Evolutionary conservation across 2,888 invertebrate genomes (phyloP).

Genomic region (Epistrophe grossulariae): DNA sequence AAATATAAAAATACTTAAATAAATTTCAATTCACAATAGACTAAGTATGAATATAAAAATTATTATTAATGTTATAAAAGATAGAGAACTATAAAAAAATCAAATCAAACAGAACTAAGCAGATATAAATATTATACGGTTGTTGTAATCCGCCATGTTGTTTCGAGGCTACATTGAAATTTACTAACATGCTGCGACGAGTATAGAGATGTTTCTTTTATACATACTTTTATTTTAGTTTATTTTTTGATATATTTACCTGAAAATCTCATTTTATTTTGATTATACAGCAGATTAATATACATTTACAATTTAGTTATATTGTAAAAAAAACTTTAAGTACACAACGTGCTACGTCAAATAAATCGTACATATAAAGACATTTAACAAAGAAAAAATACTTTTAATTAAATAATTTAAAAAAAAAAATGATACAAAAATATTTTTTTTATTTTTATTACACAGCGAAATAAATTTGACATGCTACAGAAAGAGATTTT

Average conservation of each 20-base stretch:
- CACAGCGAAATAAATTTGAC: slow-evolving; percentile 50
- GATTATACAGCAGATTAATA: slow-evolving; percentile 44
- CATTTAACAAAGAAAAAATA: slow-evolving; percentile 53
- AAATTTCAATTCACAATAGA: slow-evolving; percentile 75
- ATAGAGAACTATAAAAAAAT: slow-evolving; percentile 30
- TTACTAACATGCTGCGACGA: slow-evolving; percentile 55
- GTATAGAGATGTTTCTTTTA: slow-evolving; percentile 28
- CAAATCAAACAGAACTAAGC: slow-evolving; percentile 56
- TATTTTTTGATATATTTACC: slow-evolving; percentile 41
- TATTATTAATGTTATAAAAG: slow-evolving; percentile 38
- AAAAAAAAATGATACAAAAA: neutral
- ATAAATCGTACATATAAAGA: slow-evolving; percentile 55
- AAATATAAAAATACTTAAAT: slow-evolving; percentile 53
- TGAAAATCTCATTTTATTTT: slow-evolving; percentile 21
- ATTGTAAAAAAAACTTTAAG: slow-evolving; percentile 18
- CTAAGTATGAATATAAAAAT: slow-evolving; percentile 58
- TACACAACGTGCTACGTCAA: slow-evolving; percentile 72
- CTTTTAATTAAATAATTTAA: neutral
- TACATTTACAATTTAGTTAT: slow-evolving; percentile 35
- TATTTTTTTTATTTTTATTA: slow-evolving; percentile 45
- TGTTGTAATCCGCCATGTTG: slow-evolving; percentile 46
- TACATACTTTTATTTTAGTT: too few species aligned
- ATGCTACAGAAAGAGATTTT: slow-evolving; percentile 35
- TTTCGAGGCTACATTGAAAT: slow-evolving; percentile 48
- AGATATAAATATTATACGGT: slow-evolving; percentile 28